Evolutionary conservation across 2,113 vertebrate genomes (phyloP), one percentile per base, ranked within the genome.

Genomic region (Ciconia stormi): DNA sequence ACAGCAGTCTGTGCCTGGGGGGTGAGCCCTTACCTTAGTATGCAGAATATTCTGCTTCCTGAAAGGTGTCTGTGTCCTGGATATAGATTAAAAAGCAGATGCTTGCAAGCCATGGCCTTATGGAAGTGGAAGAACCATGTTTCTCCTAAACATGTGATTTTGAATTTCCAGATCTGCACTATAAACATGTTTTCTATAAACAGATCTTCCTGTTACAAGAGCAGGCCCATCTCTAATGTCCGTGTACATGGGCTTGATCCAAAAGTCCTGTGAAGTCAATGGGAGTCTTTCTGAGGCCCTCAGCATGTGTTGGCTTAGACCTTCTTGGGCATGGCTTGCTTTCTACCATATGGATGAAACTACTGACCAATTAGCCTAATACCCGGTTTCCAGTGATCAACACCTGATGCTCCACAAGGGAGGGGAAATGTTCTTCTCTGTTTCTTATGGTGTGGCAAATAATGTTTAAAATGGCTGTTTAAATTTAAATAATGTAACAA

Each of bases 201-300:
- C 44, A 52, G 36, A 9, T 27, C 36, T 49, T 84, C 38, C 73
- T n/a, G 13, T 49, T 79, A 47, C 15, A 36, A 27, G 19, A 34
- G 20, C n/a, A 22, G 47, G 63, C 38, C 30, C 20, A 26, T 56
- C 72, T 56, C 29, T 25, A 10, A 16, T 42, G 63, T 42, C 32
- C 2, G 0, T 1, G 2, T 26, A 0, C 9, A 5, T 49, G 72
- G 32, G 34, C 34, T 67, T 58, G 34, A 65, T 78, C 47, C 83
- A 65, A 49, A 55, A 47, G 3, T 83, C 38, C 80, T 4, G 5
- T 52, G 27, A 46, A 62, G 38, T 67, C 63, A 36, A 4, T 77
- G 52, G 34, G 62, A 61, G 16, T 55, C 2, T 4, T 63, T 78
- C 67, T 0, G 19, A 87, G 59, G 16, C 38, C 38, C 52, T 87